Conservation (phyloP, 2,888 invertebrate genomes). For the Oxystoma pomonae region DNA sequence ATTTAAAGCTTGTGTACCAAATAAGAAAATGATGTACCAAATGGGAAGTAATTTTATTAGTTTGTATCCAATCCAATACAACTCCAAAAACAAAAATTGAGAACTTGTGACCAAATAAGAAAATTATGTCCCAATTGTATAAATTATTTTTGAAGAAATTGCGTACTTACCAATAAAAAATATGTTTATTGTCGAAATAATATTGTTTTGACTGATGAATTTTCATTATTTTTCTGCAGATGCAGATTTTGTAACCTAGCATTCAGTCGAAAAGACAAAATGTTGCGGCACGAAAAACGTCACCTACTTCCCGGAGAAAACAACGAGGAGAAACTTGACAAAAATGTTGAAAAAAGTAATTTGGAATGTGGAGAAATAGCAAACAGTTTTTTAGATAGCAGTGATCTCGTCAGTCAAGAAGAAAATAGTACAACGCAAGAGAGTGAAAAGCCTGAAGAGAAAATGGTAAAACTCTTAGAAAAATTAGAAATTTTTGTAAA, state of each 20-base stretch:
- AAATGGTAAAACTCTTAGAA: no score
- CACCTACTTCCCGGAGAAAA: slow-evolving; percentile 47
- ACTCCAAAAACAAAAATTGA: no score
- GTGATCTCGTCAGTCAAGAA: neutral
- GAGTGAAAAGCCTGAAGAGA: slow-evolving; percentile 28
- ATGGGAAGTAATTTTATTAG: no score
- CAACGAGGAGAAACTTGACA: slow-evolving; percentile 13
- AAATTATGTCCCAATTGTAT: no score
- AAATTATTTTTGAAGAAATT: no score
- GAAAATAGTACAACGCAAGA: neutral
- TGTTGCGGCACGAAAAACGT: slow-evolving; percentile 61
- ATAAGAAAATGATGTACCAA: no score
- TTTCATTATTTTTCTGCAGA: slow-evolving; percentile 49
- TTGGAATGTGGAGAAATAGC: neutral
- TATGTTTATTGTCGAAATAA: no score
- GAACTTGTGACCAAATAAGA: no score
- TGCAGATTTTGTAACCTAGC: slow-evolving; percentile 63
- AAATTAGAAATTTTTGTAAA: slow-evolving; percentile 21
- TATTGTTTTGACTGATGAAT: no score
- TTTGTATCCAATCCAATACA: no score
- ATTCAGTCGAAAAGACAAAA: slow-evolving; percentile 66
- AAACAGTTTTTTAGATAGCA: neutral
- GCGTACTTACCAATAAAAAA: no score
- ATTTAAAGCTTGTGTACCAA: no score
- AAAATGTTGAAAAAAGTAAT: slow-evolving; percentile 20